Base-by-base conservation (phyloP, 2,797 vertebrate species). In the Lutjanus argentimaculatus region DNA sequence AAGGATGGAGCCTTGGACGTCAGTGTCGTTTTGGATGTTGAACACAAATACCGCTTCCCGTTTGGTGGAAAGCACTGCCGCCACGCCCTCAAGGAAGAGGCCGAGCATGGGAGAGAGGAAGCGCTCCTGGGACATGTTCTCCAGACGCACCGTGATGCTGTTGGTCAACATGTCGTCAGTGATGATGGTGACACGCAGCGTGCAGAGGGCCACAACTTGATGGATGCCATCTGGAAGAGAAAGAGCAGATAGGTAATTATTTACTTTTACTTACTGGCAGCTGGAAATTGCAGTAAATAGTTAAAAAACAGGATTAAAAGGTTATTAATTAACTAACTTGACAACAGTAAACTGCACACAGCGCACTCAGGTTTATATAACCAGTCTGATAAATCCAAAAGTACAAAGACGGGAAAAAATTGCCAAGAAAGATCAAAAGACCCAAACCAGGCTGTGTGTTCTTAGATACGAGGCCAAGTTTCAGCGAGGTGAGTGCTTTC, bases 111-210 rank as follows among this genome's bases (percentile, higher is more conserved):
- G 98, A 1, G 98, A 99, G 21, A 99, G 96, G 91, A 99, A 99
- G 83, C 94, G 95, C 94, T 99, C 98, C 96, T 99, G 98, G 0
- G 98, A 99, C 98, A 99, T 99, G 95, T 99, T 98, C 94, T 99
- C 97, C 94, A 99, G 94, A 0, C 98, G 96, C 63, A 99, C 98
- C 0, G 98, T 99, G 95, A 99, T 99, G 94, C 98, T 99, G 96
- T 99, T 98, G 85, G 97, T 99, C 79, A 99, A 91, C 98, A 99
- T 99, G 92, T 99, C 97, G 0, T 99, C 98, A 0, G 98, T 99
- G 93, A 99, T 99, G 95, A 99, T 97, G 88, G 97, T 97, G 84
- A 99, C 97, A 0, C 98, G 96, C 83, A 99, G 95, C 1, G 97
- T 98, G 89, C 98, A 99, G 43, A 92, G 83, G 0, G 98, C 97